Percentiles rank a stretch among this genome's conserved stretches.
Conservation (phyloP, 2,113 vertebrate genomes). For the Oreotragus oreotragus region DNA sequence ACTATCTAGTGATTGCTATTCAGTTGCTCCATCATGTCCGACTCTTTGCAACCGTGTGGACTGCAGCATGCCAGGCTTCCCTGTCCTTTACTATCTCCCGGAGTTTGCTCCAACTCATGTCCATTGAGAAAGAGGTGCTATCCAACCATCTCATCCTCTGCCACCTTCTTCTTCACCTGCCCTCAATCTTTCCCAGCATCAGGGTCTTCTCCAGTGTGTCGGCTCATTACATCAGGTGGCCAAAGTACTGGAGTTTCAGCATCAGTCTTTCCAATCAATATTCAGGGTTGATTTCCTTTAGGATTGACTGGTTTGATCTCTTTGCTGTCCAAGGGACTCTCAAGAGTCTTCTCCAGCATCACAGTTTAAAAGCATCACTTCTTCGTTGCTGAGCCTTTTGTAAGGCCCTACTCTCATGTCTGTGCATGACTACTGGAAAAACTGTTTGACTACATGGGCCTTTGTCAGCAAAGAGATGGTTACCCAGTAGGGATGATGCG, state of each 20-base stretch:
- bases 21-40: too few relatives aligned
- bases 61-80: neutral
- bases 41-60: neutral
- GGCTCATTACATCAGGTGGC: neutral
- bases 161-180: neutral
- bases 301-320: neutral
- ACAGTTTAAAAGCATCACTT: neutral
- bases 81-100: neutral
- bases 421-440: neutral
- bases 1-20: too few relatives aligned
- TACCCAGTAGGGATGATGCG: rapidly evolving
- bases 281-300: neutral
- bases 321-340: neutral
- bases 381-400: neutral
- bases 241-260: neutral
- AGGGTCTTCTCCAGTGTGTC: neutral
- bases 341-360: neutral
- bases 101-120: neutral
- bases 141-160: neutral
- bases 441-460: neutral
- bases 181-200: neutral
- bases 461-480: neutral
- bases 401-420: neutral
- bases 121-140: neutral
- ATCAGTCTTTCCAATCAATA: neutral